phyloP scores from a whole-genome alignment of 2,797 vertebrate genomes.

The Lithobates sylvaticus region DNA sequence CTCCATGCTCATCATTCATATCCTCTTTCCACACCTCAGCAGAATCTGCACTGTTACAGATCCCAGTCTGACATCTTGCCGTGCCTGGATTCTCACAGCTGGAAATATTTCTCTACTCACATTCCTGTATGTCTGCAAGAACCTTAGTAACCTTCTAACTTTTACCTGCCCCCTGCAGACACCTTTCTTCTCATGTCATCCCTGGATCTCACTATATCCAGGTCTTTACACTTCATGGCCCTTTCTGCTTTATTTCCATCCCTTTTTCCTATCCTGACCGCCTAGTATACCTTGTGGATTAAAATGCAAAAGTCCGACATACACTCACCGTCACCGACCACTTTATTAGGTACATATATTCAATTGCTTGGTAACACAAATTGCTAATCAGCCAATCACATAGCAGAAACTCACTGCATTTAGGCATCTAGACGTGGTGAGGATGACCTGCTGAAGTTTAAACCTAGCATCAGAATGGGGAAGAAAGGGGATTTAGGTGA shows the following conservation, averaged over 20 bases:
- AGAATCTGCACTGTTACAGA: neutral
- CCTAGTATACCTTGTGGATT: neutral
- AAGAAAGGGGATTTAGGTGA: too few species aligned
- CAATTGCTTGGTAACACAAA: too few species aligned
- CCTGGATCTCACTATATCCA: neutral
- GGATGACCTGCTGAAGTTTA: too few species aligned
- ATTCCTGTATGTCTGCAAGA: conserved; percentile 22
- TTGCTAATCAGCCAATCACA: too few species aligned
- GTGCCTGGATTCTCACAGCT: conserved; percentile 19
- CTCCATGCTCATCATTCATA: conserved; percentile 26
- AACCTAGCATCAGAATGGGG: too few species aligned
- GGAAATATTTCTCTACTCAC: conserved; percentile 27
- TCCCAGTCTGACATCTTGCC: conserved; percentile 3
- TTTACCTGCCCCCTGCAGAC: conserved; percentile 23
- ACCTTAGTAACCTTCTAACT: conserved; percentile 29
- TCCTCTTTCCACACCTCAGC: conserved; percentile 16
- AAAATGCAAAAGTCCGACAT: neutral
- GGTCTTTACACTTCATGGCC: neutral
- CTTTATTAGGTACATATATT: too few species aligned
- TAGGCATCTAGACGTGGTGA: too few species aligned
- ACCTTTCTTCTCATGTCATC: conserved; percentile 15
- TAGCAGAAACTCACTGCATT: too few species aligned
- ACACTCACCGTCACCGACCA: too few species aligned
- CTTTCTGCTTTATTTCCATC: neutral
- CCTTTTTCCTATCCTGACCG: neutral